These are phyloP conservation scores for Hypothenemus hampei DNA, from an alignment of 1,140 invertebrate genomes.

Conservation along the genomic window DNA sequence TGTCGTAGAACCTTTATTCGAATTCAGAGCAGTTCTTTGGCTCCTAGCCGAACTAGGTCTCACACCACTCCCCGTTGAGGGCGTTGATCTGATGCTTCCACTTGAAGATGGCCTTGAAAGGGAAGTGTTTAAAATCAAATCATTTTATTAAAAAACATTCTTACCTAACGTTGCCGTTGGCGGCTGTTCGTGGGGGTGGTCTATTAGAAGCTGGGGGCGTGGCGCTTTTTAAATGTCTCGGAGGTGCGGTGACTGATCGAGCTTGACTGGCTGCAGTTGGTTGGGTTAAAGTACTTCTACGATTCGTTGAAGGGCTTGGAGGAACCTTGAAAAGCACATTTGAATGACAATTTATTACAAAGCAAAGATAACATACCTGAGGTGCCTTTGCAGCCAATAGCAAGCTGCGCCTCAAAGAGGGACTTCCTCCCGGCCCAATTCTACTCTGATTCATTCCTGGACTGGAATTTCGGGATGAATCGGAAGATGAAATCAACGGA, in stretches of 20 bases:
- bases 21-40: constrained; percentile 5
- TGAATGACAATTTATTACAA: not conserved
- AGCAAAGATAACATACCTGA: constrained; percentile 24
- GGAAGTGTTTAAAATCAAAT: not conserved
- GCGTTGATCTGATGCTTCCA: constrained; percentile 10
- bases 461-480: constrained; percentile 61
- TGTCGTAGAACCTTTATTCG: constrained; percentile 16
- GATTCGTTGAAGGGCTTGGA: constrained; percentile 40
- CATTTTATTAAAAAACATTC: not conserved
- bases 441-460: constrained; percentile 55
- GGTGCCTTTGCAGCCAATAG: constrained; percentile 43
- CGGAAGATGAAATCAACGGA: constrained; percentile 54
- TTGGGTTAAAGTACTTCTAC: constrained; percentile 41
- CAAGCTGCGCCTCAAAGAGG: constrained; percentile 42
- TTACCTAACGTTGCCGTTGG: constrained; percentile 18
- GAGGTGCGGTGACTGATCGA: constrained; percentile 31
- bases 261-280: constrained; percentile 44
- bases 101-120: constrained; percentile 17
- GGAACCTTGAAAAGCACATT: constrained; percentile 30
- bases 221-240: constrained; percentile 14
- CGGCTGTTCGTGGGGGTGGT: constrained; percentile 16
- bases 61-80: constrained; percentile 1
- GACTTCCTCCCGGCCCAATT: constrained; percentile 44
- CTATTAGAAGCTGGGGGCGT: constrained; percentile 9
- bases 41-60: constrained; percentile 10